Base-by-base conservation (phyloP, 2,113 vertebrate genomes). In the Oceanites oceanicus region DNA sequence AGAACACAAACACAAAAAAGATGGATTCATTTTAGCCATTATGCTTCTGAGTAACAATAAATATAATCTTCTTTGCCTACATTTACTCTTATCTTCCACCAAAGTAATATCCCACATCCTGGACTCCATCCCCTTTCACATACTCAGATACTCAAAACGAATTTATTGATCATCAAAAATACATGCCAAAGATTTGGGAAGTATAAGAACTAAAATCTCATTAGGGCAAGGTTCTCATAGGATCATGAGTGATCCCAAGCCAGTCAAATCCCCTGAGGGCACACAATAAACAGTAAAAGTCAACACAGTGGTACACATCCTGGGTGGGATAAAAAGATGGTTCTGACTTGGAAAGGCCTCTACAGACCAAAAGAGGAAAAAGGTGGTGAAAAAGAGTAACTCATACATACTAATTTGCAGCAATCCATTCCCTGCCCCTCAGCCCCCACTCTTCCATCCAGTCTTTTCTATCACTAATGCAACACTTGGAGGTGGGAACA, bases 351-450 rank as follows among this genome's bases (percentile, higher is more conserved):
- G 58, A 92, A 81, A 91, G 30, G 15, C 4, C 17, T 79, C 29
- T 32, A 44, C 3, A 68, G 38, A 88, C 21, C 17, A 40, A 11
- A 82, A 65, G 11, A 45, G 4, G 10, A 15, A 87, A 68, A 56
- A 47, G 2, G 2, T 3, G 4, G 15, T 7, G 4, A 3, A 62
- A 65, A 44, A 59, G 1, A 70, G 0, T 30, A 72, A 80, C 6
- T 65, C 6, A 1, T 5, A 63, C 7, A 45, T 2, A 58, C 2
- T 17, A 12, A 55, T 50, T 29, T 59, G 30, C 38, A 67, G 30
- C 27, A 72, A 53, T 52, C 32, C 38, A 22, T 44, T 49, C 38
- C 49, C 58, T 72, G 34, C 8, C 34, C 34, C 11, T 70, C 25
- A 5, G 1, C 3, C 7, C 8, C 10, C 1, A 25, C 23, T 61